A percentile compares a stretch with the other conserved stretches of the same genome.
Evolutionary conservation across 2,888 invertebrate genomes (phyloP).

Genomic region (Apotomis turbidana): DNA sequence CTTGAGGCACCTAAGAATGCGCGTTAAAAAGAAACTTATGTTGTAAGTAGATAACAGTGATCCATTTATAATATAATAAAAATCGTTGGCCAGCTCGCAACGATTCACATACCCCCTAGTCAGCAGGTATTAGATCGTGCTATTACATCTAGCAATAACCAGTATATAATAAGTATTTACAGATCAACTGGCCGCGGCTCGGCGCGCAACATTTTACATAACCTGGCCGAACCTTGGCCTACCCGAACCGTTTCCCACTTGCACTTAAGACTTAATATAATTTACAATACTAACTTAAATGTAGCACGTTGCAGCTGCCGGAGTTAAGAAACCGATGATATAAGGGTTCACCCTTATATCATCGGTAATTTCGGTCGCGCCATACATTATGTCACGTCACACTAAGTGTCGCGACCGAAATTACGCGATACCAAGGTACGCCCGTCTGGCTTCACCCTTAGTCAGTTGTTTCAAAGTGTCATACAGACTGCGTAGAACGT

Average conservation of each 20-base stretch:
- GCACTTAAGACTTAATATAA: background rate
- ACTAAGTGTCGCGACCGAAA: too few species aligned
- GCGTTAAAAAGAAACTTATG: constrained; percentile 39
- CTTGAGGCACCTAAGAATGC: constrained; percentile 43
- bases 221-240: background rate
- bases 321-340: background rate
- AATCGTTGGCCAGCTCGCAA: constrained; percentile 34
- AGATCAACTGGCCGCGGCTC: constrained; percentile 41
- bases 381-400: too few species aligned
- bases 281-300: background rate
- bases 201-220: background rate
- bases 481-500: too few species aligned
- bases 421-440: too few species aligned
- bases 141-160: constrained; percentile 59
- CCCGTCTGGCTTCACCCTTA: too few species aligned
- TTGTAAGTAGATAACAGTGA: constrained; percentile 33
- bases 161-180: constrained; percentile 67
- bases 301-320: background rate
- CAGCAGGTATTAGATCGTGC: constrained; percentile 61
- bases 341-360: too few species aligned
- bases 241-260: constrained; percentile 32
- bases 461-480: too few species aligned
- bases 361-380: too few species aligned
- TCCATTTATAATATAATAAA: constrained; percentile 28
- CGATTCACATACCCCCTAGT: constrained; percentile 52